phyloP scores from a whole-genome alignment of 2,888 invertebrate species.

The Cantharis lateralis region DNA sequence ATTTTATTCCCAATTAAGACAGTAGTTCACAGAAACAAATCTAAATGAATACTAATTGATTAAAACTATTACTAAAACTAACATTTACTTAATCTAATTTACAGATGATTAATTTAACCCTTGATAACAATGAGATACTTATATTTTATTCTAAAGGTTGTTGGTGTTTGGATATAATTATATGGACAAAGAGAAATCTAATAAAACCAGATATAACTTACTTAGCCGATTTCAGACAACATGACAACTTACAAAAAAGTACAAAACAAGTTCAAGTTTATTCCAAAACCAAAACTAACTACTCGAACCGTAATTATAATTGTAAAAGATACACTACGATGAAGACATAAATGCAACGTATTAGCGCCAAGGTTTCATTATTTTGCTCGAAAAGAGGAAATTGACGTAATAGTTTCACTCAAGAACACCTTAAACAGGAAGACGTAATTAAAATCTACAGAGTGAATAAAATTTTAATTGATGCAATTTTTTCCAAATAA shows the following conservation, averaged over 20 bases:
- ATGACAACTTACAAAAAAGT: conserved; percentile 4
- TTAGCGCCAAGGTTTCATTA: background rate
- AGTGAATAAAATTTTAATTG: background rate
- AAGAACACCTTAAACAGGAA: background rate
- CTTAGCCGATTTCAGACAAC: conserved; percentile 14
- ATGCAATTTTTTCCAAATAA: background rate
- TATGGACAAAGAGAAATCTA: conserved; percentile 24
- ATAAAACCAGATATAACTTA: conserved; percentile 36
- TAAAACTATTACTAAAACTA: no score
- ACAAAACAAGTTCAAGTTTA: conserved; percentile 8
- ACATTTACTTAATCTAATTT: no score
- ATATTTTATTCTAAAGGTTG: no score
- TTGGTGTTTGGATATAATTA: no score
- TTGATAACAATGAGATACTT: no score
- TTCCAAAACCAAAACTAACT: background rate
- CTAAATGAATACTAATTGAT: no score
- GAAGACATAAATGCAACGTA: conserved; percentile 15
- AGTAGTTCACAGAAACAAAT: no score
- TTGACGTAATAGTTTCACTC: conserved; percentile 5
- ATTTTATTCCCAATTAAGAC: no score
- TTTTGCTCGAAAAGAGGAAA: background rate
- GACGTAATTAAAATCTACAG: background rate
- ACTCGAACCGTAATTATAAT: conserved; percentile 1
- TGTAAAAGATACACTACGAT: conserved; percentile 4
- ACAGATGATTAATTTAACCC: no score